Percentiles rank a stretch among this genome's conserved stretches.
Conservation (phyloP, 2,113 vertebrate genomes). For the Hippoglossus stenolepis region DNA sequence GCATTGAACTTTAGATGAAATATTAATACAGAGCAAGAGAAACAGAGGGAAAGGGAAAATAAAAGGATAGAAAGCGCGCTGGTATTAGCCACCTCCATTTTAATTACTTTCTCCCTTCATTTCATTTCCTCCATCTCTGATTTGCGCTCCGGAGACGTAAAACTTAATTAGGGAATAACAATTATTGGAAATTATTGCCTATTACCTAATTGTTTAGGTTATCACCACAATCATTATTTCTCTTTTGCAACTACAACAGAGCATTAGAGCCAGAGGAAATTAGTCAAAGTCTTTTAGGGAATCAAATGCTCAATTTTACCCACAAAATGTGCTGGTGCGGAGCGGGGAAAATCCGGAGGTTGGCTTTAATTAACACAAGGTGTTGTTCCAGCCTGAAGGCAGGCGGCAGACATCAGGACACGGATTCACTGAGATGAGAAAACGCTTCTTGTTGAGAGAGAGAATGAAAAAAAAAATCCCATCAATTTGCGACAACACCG, state of each 20-base stretch:
- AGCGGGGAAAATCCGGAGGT: constrained; percentile 33
- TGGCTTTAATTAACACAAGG: constrained; percentile 67
- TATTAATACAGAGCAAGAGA: constrained; percentile 73
- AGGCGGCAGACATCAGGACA: constrained; percentile 12
- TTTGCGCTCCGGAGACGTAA: constrained; percentile 62
- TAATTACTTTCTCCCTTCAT: constrained; percentile 76
- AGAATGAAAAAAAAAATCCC: not conserved
- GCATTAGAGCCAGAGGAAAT: constrained; percentile 43
- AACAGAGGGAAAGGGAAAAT: constrained; percentile 64
- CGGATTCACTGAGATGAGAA: constrained; percentile 27
- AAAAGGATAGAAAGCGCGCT: constrained; percentile 65
- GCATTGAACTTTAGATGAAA: constrained; percentile 79
- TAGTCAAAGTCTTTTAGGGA: constrained; percentile 53
- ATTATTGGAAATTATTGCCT: constrained; percentile 78
- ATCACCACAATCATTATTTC: constrained; percentile 68
- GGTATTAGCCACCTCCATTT: constrained; percentile 73
- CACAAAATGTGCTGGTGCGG: constrained; percentile 8
- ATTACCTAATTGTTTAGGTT: constrained; percentile 76
- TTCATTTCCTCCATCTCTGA: constrained; percentile 61
- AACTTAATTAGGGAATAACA: constrained; percentile 78
- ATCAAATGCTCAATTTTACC: constrained; percentile 22
- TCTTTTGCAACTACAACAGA: constrained; percentile 45
- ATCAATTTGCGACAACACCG: constrained; percentile 16
- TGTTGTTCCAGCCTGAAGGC: constrained; percentile 33
- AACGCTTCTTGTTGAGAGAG: constrained; percentile 23